Base-by-base conservation (phyloP, 2,797 vertebrate species). In the Spizella passerina region DNA sequence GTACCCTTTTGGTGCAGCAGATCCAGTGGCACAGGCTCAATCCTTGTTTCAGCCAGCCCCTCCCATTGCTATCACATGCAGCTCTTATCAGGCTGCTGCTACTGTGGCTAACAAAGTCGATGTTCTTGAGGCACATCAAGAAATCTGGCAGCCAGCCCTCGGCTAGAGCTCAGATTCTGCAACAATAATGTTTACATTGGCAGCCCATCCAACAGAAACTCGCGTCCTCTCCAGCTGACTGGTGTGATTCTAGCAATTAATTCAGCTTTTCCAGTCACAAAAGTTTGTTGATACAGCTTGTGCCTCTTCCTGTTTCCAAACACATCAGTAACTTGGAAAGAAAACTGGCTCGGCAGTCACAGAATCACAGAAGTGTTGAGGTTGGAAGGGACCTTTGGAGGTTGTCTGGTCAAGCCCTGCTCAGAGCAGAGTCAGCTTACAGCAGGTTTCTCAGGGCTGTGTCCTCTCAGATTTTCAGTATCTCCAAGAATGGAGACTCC, bases 241-340 rank as follows among this genome's bases (percentile, higher is more conserved):
- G 78, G 71, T 91, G 89, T 89, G 95, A 92, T 92, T 93, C 71
- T 80, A 92, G 82, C 84, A 92, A 91, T 92, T 93, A 93, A 60
- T 87, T 91, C 89, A 87, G 87, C 78, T 89, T 94, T 96, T 90
- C 88, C 94, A 90, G 86, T 50, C 50, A 20, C 65, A 53, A 46
- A 82, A 82, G 89, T 93, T 89, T 96, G 92, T 96, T 94, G 84
- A 85, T 89, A 82, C 88, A 96, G 90, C 86, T 96, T 95, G 82
- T 71, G 81, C 53, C 47, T 85, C 75, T 96, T 96, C 86, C 94
- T 94, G 75, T 89, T 73, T 76, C 84, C 90, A 84, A 91, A 82
- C 56, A 91, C 71, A 87, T 82, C 49, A 68, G 32, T 82, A 68
- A 77, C 49, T 55, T 61, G 60, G 50, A 9, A 68, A 63, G 34